Evolutionary conservation across 2,113 vertebrate species (phyloP), one percentile per base, ranked within the genome.

Genomic region (Theristicus caerulescens): DNA sequence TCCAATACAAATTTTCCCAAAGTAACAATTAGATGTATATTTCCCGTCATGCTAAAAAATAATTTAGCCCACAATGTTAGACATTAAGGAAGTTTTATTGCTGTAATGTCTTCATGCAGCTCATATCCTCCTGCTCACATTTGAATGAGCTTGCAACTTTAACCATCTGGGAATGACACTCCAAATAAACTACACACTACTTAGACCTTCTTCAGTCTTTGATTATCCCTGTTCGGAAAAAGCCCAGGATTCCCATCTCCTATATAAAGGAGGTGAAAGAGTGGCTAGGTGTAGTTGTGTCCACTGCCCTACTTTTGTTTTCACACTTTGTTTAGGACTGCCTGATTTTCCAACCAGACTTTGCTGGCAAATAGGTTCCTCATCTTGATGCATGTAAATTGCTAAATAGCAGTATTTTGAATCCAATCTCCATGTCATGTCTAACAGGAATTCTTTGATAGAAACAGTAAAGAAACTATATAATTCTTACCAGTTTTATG

Each of bases 1-100:
- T 85, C 66, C 78, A 74, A 38, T 83, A 66, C 46, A 67, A 47
- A 61, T 91, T 85, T 47, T 59, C 59, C 76, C 67, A n/a, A 84
- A 90, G 93, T 90, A 92, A 90, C 17, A 0, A 86, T 94, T 91
- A 90, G 66, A 95, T 86, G 67, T 66, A 52, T 93, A 97, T 93
- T 77, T 98, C 96, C 91, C 93, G 80, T 82, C 74, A 72, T 57
- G 79, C 40, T 90, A 82, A 88, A 84, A 95, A 93, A 82, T 67
- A 31, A 91, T 96, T 94, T 94, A 94, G 88, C 73, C 59, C 61
- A 67, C 76, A 58, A 29, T 54, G 70, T 67, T 84, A 87, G 81
- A 91, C 57, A 94, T 89, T 82, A 81, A 86, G 67, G 81, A 78
- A 80, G 19, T 86, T 95, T 84, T 88, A 94, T 84, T 44, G 51